A percentile compares a stretch with the other conserved stretches of the same genome.
These are phyloP conservation scores for Propithecus deckenii DNA, from an alignment of 2,797 vertebrate species.

Conservation along the genomic window DNA sequence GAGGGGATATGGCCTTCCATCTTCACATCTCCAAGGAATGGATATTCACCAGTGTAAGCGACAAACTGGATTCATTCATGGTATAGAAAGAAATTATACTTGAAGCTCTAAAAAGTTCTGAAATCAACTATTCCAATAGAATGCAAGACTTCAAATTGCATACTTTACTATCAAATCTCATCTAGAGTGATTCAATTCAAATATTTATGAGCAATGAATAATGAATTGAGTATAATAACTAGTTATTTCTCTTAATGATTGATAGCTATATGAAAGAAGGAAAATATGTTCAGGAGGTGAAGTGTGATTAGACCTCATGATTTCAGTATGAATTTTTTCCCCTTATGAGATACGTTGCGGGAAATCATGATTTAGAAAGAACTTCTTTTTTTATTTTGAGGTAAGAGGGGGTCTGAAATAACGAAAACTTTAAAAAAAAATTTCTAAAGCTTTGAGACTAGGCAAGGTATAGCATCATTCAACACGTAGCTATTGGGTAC, in stretches of 20 bases:
- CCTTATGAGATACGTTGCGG: not conserved
- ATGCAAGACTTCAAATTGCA: slow-evolving; percentile 42
- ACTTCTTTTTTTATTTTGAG: not conserved
- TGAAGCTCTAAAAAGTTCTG: not conserved
- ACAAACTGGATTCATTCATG: not conserved
- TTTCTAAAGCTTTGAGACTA: slow-evolving; percentile 1
- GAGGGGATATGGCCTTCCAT: not conserved
- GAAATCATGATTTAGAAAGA: not conserved
- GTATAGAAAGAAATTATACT: not conserved
- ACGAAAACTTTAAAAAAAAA: not conserved
- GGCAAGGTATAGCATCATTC: not conserved
- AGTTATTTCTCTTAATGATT: slow-evolving; percentile 65
- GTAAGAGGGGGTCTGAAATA: not conserved
- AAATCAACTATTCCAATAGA: slow-evolving; percentile 41
- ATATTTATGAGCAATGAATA: slow-evolving; percentile 76
- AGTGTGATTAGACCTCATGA: not conserved
- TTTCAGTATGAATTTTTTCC: not conserved
- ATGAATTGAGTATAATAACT: slow-evolving; percentile 62
- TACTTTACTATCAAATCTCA: slow-evolving; percentile 66
- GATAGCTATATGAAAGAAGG: slow-evolving; percentile 41
- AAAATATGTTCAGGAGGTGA: slow-evolving; percentile 27
- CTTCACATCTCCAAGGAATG: not conserved
- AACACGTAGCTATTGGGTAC: not conserved
- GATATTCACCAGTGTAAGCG: not conserved
- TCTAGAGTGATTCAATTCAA: slow-evolving; percentile 58